Base-by-base conservation (phyloP, 2,797 vertebrate species). In the Sebastes jordani region DNA sequence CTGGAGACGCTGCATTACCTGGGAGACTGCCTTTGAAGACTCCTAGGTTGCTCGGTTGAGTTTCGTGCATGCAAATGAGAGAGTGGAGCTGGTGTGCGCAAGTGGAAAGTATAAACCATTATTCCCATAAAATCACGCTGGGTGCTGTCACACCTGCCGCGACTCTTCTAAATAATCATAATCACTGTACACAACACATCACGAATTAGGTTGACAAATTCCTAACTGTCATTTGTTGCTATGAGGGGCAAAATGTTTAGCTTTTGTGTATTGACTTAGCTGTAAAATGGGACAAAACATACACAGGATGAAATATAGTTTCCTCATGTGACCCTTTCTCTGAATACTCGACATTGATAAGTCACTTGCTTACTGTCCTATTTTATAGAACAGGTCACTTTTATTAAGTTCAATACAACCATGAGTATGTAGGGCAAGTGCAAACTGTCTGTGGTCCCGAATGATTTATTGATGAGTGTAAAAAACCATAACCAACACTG, bases 11-110 rank as follows among this genome's bases (percentile, higher is more conserved):
- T 88, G 81, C 86, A 87, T 92, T 90, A 93, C 89, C 91, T 91
- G 89, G 68, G 89, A 93, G 90, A 90, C 86, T 36, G 71, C 69
- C 93, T 94, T 94, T 93, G 93, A 92, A 94, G 89, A 88, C 80
- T 89, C 83, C 73, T 86, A 79, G 92, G 90, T 88, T 90, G 76
- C 83, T 73, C 30, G 1, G 70, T 78, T 56, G 86, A 90, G 73
- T 85, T 90, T 85, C 86, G 64, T 90, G 89, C 86, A 94, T 92
- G 83, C 80, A 92, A 91, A 94, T 92, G 78, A 92, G 84, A 69
- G 76, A 81, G 76, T 11, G 11, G 80, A 80, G 82, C 67, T 67
- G 67, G 67, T 82, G 67, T 82, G 56, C 82, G 83, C 70, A 75
- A 75, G 76, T 75, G 75, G 78, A 91, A 91, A 87, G 82, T 73